Evolutionary conservation across 2,888 invertebrate genomes (phyloP).

Genomic region (Diplazon laetatorius): DNA sequence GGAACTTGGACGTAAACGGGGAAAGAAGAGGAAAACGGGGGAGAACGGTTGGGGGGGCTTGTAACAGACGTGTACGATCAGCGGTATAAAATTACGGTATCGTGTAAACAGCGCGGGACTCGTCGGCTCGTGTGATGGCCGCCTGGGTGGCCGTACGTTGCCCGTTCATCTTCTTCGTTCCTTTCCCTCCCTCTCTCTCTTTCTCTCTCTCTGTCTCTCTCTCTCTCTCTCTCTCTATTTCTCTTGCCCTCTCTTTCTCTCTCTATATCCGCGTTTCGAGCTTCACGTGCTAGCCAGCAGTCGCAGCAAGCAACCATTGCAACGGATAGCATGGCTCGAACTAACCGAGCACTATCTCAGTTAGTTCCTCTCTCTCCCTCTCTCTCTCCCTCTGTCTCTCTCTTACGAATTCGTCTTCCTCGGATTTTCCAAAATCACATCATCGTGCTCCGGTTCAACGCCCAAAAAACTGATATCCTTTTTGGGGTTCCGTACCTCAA

Average conservation of each 20-base stretch:
- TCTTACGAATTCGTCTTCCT: slow-evolving; percentile 12
- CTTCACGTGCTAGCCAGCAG: slow-evolving; percentile 78
- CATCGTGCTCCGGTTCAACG: no score
- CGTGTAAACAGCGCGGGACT: slow-evolving; percentile 78
- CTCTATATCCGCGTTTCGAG: slow-evolving; percentile 39
- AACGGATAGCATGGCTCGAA: slow-evolving; percentile 10
- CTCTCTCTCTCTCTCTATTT: slow-evolving; percentile 6
- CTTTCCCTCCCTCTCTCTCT: slow-evolving; percentile 42
- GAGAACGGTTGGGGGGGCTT: slow-evolving; percentile 55
- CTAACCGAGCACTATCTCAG: slow-evolving; percentile 5
- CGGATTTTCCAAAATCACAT: no score
- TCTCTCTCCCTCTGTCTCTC: no score
- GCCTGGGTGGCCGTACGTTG: slow-evolving; percentile 76
- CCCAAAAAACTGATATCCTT: no score
- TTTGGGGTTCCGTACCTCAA: no score
- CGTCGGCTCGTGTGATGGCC: slow-evolving; percentile 80
- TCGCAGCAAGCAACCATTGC: slow-evolving; percentile 42
- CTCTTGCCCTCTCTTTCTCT: slow-evolving; percentile 34
- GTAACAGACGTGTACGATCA: slow-evolving; percentile 74
- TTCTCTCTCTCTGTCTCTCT: slow-evolving; percentile 49
- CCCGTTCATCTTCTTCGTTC: slow-evolving; percentile 46
- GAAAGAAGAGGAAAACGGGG: slow-evolving; percentile 37
- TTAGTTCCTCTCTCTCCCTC: slow-evolving; percentile 6
- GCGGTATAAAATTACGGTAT: slow-evolving; percentile 81
- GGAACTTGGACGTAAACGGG: slow-evolving; percentile 27